A percentile compares a stretch with the other conserved stretches of the same genome.
Evolutionary conservation across 2,888 invertebrate genomes (phyloP).

Genomic region (Scotopteryx bipunctaria): DNA sequence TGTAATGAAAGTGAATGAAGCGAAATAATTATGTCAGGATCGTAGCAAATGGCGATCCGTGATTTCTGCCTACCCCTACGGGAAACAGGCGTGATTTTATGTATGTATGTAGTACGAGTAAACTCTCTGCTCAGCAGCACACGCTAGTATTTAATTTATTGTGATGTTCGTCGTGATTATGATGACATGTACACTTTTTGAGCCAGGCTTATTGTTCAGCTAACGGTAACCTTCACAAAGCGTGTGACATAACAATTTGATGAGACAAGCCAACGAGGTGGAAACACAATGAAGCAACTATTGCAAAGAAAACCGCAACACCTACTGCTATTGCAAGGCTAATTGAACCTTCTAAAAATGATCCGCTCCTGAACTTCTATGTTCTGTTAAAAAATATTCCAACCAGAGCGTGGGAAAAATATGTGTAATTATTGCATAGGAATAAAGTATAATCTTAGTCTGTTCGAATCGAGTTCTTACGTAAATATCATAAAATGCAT

Average conservation of each 20-base stretch:
- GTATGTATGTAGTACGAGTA: too few species aligned
- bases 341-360: slow-evolving; percentile 42
- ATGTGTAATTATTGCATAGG: slow-evolving; percentile 1
- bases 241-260: slow-evolving; percentile 64
- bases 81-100: too few species aligned
- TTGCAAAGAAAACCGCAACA: slow-evolving; percentile 48
- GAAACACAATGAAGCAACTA: slow-evolving; percentile 69
- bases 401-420: slow-evolving; percentile 26
- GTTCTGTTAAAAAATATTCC: slow-evolving; percentile 7
- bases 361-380: slow-evolving; percentile 21
- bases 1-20: too few species aligned
- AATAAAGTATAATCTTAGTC: slow-evolving; percentile 5
- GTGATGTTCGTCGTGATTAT: slow-evolving; percentile 23
- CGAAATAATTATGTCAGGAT: too few species aligned
- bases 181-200: slow-evolving; percentile 29
- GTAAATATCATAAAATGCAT: slow-evolving; percentile 29
- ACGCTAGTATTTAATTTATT: slow-evolving; percentile 1
- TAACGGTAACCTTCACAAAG: slow-evolving; percentile 54
- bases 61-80: too few species aligned
- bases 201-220: slow-evolving; percentile 25
- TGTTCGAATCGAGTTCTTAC: slow-evolving; percentile 25
- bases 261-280: slow-evolving; percentile 62
- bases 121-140: background rate
- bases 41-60: too few species aligned
- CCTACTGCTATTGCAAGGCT: slow-evolving; percentile 57